phyloP scores from a whole-genome alignment of 2,797 vertebrate species.

The Lindbergichthys nudifrons region DNA sequence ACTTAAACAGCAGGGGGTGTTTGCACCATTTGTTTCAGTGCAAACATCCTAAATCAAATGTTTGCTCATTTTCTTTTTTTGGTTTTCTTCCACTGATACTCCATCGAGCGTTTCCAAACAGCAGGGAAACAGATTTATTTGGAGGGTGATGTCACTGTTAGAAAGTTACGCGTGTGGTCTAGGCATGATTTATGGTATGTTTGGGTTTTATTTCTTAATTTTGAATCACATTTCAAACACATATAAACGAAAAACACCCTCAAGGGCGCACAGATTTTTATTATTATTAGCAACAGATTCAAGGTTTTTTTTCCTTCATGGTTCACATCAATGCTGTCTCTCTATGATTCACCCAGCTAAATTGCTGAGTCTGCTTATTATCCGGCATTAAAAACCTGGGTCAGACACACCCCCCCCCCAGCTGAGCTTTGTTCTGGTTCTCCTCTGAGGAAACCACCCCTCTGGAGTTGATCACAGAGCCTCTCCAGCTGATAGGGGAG shows the following conservation, averaged over 20 bases:
- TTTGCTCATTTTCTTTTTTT: slow-evolving; percentile 52
- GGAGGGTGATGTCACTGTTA: slow-evolving; percentile 54
- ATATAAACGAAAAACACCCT: slow-evolving; percentile 41
- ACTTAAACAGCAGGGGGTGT: slow-evolving; percentile 62
- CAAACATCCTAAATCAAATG: slow-evolving; percentile 71
- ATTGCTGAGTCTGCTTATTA: slow-evolving; percentile 79
- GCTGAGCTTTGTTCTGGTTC: slow-evolving; percentile 75
- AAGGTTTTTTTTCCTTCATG: slow-evolving; percentile 32
- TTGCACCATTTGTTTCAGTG: slow-evolving; percentile 62
- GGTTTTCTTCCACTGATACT: slow-evolving; percentile 36
- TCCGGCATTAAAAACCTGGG: slow-evolving; percentile 69
- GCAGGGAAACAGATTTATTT: slow-evolving; percentile 58
- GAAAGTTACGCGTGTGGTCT: slow-evolving; percentile 38
- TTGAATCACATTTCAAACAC: slow-evolving; percentile 45
- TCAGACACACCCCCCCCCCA: slow-evolving; percentile 52
- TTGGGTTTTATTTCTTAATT: slow-evolving; percentile 39
- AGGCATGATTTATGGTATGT: slow-evolving; percentile 38
- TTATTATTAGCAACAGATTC: slow-evolving; percentile 49
- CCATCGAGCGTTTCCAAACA: slow-evolving; percentile 56
- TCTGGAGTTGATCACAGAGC: slow-evolving; percentile 75
- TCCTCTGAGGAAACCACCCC: slow-evolving; percentile 64
- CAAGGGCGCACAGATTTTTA: slow-evolving; percentile 26
- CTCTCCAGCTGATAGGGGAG: slow-evolving; percentile 68
- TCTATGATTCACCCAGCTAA: slow-evolving; percentile 67
- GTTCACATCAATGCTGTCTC: slow-evolving; percentile 38